These are phyloP conservation scores for Morone saxatilis DNA, from an alignment of 2,113 vertebrate genomes.

Conservation along the genomic window DNA sequence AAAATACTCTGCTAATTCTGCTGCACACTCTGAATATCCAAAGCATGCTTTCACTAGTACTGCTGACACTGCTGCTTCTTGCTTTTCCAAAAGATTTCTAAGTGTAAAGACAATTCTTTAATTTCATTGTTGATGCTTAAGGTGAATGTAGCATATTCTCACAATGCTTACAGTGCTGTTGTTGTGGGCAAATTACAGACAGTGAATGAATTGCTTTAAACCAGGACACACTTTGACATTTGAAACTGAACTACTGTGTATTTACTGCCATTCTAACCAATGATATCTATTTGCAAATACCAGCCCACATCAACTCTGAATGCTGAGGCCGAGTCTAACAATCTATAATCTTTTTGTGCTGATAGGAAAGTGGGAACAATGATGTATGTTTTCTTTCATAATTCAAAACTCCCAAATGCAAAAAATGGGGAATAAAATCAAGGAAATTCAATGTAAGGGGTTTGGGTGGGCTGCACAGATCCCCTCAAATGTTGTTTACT, in stretches of 20 bases:
- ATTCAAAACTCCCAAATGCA: not conserved
- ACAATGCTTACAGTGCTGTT: not conserved
- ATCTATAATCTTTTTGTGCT: not conserved
- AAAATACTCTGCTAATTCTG: conserved; percentile 32
- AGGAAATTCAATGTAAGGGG: not conserved
- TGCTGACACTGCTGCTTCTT: not conserved
- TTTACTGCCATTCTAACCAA: conserved; percentile 1
- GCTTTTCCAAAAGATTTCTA: not conserved
- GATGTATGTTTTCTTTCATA: not conserved
- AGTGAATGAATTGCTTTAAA: conserved; percentile 2
- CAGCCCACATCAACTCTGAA: not conserved
- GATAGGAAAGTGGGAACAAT: conserved; percentile 1
- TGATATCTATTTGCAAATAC: conserved; percentile 14
- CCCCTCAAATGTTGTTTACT: not conserved
- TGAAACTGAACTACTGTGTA: conserved; percentile 8
- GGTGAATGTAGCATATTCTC: not conserved
- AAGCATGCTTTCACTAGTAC: not conserved
- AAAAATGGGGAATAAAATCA: not conserved
- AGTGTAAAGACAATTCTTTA: not conserved
- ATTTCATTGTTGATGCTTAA: conserved; percentile 10
- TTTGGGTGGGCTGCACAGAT: not conserved
- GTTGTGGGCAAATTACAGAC: conserved; percentile 1
- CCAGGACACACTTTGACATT: conserved; percentile 14
- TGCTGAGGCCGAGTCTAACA: too few species aligned
- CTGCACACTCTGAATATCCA: conserved; percentile 20